A percentile compares a stretch with the other conserved stretches of the same genome.
These are phyloP conservation scores for Myotis davidii DNA, from an alignment of 2,113 vertebrate genomes.

Conservation along the genomic window DNA sequence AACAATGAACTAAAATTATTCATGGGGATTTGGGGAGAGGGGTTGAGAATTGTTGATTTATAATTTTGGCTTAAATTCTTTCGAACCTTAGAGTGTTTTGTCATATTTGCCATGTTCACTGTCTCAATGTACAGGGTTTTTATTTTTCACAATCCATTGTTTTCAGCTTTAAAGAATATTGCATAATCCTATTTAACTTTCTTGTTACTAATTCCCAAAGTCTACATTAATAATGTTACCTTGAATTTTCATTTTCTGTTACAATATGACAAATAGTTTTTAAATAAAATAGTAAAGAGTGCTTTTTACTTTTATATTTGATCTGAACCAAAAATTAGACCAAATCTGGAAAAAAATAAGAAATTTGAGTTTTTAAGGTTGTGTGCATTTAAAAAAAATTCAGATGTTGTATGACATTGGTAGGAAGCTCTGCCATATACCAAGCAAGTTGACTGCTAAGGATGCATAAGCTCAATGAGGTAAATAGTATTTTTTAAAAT, in stretches of 20 bases:
- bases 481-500: conserved; percentile 26
- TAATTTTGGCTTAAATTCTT: conserved; percentile 7
- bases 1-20: not conserved
- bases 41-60: not conserved
- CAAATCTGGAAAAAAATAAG: conserved; percentile 42
- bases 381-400: not conserved
- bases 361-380: conserved; percentile 30
- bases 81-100: not conserved
- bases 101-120: conserved; percentile 2
- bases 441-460: conserved; percentile 24
- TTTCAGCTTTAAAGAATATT: conserved; percentile 45
- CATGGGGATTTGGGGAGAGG: not conserved
- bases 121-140: not conserved
- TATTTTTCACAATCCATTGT: conserved; percentile 35
- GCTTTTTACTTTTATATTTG: conserved; percentile 13
- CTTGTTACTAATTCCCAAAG: not conserved
- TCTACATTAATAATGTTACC: not conserved
- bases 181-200: not conserved
- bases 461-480: not conserved
- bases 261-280: conserved; percentile 27
- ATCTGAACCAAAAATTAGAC: conserved; percentile 40
- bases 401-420: not conserved
- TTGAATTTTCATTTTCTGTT: conserved; percentile 35
- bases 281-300: conserved; percentile 6
- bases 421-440: not conserved